A percentile compares a stretch with the other conserved stretches of the same genome.
Conservation (phyloP, 2,888 invertebrate species). For the Agrotis puta region DNA sequence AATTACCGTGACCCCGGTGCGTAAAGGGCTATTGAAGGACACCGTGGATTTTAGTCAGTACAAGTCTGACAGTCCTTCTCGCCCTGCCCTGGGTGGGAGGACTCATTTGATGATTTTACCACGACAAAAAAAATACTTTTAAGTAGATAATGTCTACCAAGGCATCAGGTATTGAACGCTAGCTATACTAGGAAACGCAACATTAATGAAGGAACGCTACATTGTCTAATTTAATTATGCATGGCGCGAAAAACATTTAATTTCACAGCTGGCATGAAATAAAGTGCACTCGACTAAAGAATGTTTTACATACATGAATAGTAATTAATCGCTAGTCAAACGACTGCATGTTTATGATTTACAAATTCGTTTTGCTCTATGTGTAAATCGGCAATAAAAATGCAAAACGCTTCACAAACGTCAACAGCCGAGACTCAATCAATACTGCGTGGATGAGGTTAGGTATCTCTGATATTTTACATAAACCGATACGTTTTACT, state of each 20-base stretch:
- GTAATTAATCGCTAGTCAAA: slow-evolving; percentile 36
- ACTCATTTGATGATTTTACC: too few species aligned
- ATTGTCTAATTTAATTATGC: slow-evolving; percentile 17
- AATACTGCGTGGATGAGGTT: slow-evolving; percentile 31
- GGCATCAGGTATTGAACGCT: not conserved
- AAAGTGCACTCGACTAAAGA: slow-evolving; percentile 12
- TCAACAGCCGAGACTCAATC: slow-evolving; percentile 36
- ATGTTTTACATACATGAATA: slow-evolving; percentile 33
- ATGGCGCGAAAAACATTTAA: slow-evolving; percentile 2
- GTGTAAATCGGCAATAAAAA: slow-evolving; percentile 55
- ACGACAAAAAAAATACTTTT: too few species aligned
- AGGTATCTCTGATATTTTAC: slow-evolving; percentile 38
- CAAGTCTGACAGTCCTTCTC: too few species aligned
- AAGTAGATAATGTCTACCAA: not conserved
- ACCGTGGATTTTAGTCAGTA: too few species aligned
- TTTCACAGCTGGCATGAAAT: slow-evolving; percentile 7
- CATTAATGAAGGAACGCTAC: slow-evolving; percentile 14
- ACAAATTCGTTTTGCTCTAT: slow-evolving; percentile 28
- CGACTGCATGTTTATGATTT: slow-evolving; percentile 21
- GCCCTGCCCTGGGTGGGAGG: too few species aligned
- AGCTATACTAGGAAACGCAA: slow-evolving; percentile 13
- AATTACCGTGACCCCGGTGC: too few species aligned
- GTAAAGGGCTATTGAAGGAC: too few species aligned
- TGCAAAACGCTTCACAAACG: slow-evolving; percentile 43
- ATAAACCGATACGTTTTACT: slow-evolving; percentile 33